These are phyloP conservation scores for Amphipyra berbera DNA, from an alignment of 2,888 invertebrate species.

Conservation along the genomic window DNA sequence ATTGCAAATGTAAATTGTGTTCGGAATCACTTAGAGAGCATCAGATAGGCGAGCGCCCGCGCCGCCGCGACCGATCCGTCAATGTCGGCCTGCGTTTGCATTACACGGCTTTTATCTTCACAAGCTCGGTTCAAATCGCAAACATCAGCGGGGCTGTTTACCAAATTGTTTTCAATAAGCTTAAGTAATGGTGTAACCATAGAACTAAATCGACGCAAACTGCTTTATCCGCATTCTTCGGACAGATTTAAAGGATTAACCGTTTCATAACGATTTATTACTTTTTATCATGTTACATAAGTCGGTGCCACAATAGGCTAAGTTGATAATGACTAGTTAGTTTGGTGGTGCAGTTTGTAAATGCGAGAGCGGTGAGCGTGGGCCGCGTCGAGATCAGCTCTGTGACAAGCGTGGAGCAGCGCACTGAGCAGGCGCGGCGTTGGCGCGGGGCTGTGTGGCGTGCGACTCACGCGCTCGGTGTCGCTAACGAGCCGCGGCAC, in stretches of 20 bases:
- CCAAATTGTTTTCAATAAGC: constrained; percentile 89
- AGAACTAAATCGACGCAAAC: constrained; percentile 73
- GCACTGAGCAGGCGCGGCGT: constrained; percentile 7
- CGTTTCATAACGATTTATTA: constrained; percentile 83
- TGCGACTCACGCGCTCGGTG: constrained; percentile 59
- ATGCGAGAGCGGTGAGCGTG: constrained; percentile 64
- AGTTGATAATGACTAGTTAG: constrained; percentile 78
- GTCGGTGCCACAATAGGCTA: constrained; percentile 74
- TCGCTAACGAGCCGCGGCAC: constrained; percentile 82
- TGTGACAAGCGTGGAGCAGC: constrained; percentile 66
- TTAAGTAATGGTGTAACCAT: constrained; percentile 83
- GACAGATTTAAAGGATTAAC: constrained; percentile 79
- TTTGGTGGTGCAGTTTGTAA: constrained; percentile 72
- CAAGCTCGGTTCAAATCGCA: constrained; percentile 84
- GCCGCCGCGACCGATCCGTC: constrained; percentile 87
- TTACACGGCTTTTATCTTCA: constrained; percentile 88
- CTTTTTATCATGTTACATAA: constrained; percentile 83
- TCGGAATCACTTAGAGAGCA: constrained; percentile 88
- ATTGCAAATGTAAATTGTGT: constrained; percentile 86
- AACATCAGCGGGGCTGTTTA: constrained; percentile 86
- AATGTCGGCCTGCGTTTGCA: constrained; percentile 88
- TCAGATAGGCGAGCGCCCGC: constrained; percentile 84
- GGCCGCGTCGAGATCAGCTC: constrained; percentile 63
- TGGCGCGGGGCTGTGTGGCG: constrained; percentile 46
- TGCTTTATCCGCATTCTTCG: constrained; percentile 74